Base-by-base conservation (phyloP, 2,113 vertebrate species). In the Scalopus aquaticus region DNA sequence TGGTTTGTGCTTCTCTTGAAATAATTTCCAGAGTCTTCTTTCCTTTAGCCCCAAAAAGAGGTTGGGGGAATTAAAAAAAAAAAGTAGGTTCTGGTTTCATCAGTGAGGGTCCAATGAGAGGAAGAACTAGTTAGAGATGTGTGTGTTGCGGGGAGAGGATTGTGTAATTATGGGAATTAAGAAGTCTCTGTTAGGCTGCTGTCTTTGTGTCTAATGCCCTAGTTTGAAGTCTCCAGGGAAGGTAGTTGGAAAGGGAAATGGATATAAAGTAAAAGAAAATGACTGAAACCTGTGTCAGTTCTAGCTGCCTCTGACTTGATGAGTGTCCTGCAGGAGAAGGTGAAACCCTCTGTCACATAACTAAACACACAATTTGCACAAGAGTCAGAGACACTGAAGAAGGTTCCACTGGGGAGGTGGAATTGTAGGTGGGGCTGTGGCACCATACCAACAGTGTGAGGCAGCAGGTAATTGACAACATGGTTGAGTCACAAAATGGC, bases 1-100 rank as follows among this genome's bases (percentile, higher is more conserved):
- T 77, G 39, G 79, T 74, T 78, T 83, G 12, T 87, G 37, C 54
- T 84, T 90, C 65, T 24, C 17, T 22, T 90, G 65, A 79, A 92
- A 88, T 28, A 86, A 26, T 86, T 89, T 82, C 56, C 13, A 94
- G 15, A 56, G 17, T 81, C 24, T 73, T 88, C 9, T 72, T 64
- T 69, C 35, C 28, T 46, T 70, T 49, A 70, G 91, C 35, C 28
- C 19, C 35, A 22, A 77, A 89, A 86, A 20, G n/a, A 80, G 32
- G 32, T 39, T 28, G 17, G 16, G 60, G 8, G 22, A 51, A 10
- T 84, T 84, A 67, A 80, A 74, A 88, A 96, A 94, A 70, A 22
- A 17, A 94, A 46, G 11, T 30, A 26, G n/a, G 32, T 46, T 91
- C 35, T 88, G 51, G 22, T 89, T 93, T 96, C 49, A 82, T 81